phyloP scores from a whole-genome alignment of 2,113 vertebrate genomes.

The Coptodon rendalli region DNA sequence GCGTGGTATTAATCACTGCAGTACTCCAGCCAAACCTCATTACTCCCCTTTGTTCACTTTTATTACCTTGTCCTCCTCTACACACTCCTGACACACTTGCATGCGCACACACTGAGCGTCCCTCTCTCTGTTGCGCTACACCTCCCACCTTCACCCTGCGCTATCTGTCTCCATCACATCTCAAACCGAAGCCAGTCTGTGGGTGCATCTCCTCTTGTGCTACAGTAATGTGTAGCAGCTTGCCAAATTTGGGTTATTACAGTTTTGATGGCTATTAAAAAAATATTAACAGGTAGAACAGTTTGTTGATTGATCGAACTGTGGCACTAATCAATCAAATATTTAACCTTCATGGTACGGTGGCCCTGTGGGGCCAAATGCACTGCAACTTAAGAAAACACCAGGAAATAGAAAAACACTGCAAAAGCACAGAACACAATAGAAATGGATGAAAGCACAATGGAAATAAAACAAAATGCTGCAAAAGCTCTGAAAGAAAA shows the following conservation, averaged over 20 bases:
- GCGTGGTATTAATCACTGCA: slow-evolving; percentile 40
- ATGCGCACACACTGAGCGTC: not conserved
- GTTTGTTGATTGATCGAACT: not conserved
- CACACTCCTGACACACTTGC: not conserved
- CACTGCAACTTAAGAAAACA: not conserved
- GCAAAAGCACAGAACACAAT: not conserved
- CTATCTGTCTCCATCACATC: not conserved
- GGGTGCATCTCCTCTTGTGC: not conserved
- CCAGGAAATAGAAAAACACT: not conserved
- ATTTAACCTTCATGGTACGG: not conserved
- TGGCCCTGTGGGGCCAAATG: not conserved
- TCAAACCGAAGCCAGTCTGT: not conserved
- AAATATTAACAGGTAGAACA: not conserved
- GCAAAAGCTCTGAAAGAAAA: not conserved
- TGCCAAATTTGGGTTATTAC: not conserved
- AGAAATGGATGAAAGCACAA: not conserved
- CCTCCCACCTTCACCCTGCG: not conserved
- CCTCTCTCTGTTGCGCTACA: not conserved
- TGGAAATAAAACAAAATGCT: not conserved
- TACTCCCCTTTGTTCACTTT: slow-evolving; percentile 44
- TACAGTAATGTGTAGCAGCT: not conserved
- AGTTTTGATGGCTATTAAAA: not conserved
- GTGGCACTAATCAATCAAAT: not conserved
- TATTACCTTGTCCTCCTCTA: slow-evolving; percentile 23
- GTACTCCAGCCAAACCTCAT: slow-evolving; percentile 35